Base-by-base conservation (phyloP, 2,797 vertebrate genomes). In the Syngnathus rostellatus region DNA sequence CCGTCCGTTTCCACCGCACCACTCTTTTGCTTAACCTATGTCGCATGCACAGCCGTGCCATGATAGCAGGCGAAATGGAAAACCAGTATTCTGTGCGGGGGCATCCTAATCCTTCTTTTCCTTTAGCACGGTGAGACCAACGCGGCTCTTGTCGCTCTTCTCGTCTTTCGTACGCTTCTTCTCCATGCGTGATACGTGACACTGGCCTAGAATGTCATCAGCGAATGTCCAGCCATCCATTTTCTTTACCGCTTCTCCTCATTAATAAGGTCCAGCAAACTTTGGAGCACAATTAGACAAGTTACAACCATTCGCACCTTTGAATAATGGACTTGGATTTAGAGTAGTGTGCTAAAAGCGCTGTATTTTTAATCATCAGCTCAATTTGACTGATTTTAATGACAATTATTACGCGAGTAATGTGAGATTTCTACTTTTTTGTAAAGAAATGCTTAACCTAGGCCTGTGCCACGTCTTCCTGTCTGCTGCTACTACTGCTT, bases 1-100 rank as follows among this genome's bases (percentile, higher is more conserved):
- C 48, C 63, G 64, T 61, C 39, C 66, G 58, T 66, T 11, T 9
- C 37, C 12, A 58, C 58, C 38, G 43, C 19, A 58, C n/a, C 2
- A 8, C 17, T 77, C 86, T 76, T 72, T 82, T 80, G 74, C 87
- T 89, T 87, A 83, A 85, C 90, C 92, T 90, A 91, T 93, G 91
- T 77, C 74, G 64, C 71, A 43, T 77, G 45, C 14, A 67, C 8
- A 8, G 63, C 8, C 37, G 16, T 38, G 50, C 55, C 7, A 16
- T 37, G 12, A 37, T 37, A 16, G 17, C 14, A 57, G 55, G 55
- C 5, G 6, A 37, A 1, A 31, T 57, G 55, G 12, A 11, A 57
- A 17, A 17, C 1, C 54, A 37, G 37, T 14, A 57, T 25, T 55
- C 14, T 37, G 55, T 14, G 31, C 7, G 31, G 17, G 16, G 16